Percentiles rank a stretch among this genome's conserved stretches.
These are phyloP conservation scores for Drosophila ustulata DNA, from an alignment of 2,888 invertebrate species.

Conservation along the genomic window DNA sequence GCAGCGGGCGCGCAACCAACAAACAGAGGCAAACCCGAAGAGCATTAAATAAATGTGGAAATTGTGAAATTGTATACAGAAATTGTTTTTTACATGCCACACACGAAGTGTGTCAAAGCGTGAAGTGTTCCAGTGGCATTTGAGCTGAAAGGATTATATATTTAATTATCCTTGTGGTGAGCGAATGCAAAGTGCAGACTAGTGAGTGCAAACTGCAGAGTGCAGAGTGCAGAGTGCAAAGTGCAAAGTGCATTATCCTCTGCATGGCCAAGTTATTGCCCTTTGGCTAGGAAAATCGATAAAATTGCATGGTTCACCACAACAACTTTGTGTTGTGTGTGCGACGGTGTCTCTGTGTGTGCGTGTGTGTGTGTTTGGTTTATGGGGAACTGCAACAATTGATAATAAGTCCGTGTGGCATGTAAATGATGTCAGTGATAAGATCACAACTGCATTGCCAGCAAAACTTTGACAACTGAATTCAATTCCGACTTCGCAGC, in stretches of 20 bases:
- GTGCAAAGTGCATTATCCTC: constrained; percentile 82
- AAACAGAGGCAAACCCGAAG: background rate
- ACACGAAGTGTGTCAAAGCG: background rate
- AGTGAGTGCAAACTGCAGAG: background rate
- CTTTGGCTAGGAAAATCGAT: constrained; percentile 80
- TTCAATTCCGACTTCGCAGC: constrained; percentile 48
- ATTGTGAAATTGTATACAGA: background rate
- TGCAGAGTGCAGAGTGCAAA: constrained; percentile 35
- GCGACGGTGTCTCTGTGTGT: background rate
- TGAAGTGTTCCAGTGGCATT: too few species aligned
- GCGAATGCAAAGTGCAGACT: background rate
- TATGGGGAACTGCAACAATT: constrained; percentile 74
- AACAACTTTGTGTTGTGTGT: constrained; percentile 9
- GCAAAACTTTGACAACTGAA: constrained; percentile 64
- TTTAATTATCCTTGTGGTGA: constrained; percentile 34
- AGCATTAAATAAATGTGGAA: background rate
- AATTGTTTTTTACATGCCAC: background rate
- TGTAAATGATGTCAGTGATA: constrained; percentile 53
- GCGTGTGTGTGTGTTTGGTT: constrained; percentile 27
- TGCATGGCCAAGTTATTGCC: constrained; percentile 79
- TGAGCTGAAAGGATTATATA: constrained; percentile 3
- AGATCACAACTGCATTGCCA: constrained; percentile 75
- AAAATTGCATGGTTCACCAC: constrained; percentile 63
- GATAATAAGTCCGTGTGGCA: constrained; percentile 55
- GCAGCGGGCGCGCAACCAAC: constrained; percentile 38